phyloP scores from a whole-genome alignment of 1,140 invertebrate species.

The Cylas formicarius region DNA sequence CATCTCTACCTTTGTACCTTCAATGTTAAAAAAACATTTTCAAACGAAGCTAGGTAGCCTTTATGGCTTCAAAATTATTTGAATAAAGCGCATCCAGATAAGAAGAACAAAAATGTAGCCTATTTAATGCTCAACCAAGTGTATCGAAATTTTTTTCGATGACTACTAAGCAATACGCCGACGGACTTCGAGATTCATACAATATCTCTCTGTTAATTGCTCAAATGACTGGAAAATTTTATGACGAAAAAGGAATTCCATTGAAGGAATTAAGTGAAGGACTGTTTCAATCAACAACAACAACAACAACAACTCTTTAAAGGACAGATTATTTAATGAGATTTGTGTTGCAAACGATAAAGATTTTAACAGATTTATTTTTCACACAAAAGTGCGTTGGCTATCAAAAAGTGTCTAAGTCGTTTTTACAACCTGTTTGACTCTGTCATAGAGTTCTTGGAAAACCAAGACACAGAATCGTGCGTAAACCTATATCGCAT shows the following conservation, averaged over 20 bases:
- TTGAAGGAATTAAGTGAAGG: too few species aligned
- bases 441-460: conserved; percentile 8
- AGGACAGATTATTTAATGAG: conserved; percentile 35
- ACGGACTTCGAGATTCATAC: conserved; percentile 37
- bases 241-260: conserved; percentile 30
- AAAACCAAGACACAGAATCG: conserved; percentile 9
- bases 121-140: conserved; percentile 23
- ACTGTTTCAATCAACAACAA: conserved; percentile 26
- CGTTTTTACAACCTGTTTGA: conserved; percentile 16
- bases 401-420: conserved; percentile 14
- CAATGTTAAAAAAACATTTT: conserved; percentile 27
- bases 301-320: conserved; percentile 29
- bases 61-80: conserved; percentile 33
- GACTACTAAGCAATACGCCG: conserved; percentile 28
- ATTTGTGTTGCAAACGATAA: conserved; percentile 38
- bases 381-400: conserved; percentile 35
- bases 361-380: conserved; percentile 37
- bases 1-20: conserved; percentile 23
- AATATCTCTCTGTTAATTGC: conserved; percentile 39
- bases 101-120: conserved; percentile 29
- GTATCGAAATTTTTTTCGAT: conserved; percentile 9
- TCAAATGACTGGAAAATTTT: conserved; percentile 33
- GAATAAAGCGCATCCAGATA: conserved; percentile 35
- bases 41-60: conserved; percentile 35
- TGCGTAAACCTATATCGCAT: conserved; percentile 33